Percentiles rank a stretch among this genome's conserved stretches.
Evolutionary conservation across 1,140 invertebrate genomes (phyloP).

Genomic region (Drosophila sp.): DNA sequence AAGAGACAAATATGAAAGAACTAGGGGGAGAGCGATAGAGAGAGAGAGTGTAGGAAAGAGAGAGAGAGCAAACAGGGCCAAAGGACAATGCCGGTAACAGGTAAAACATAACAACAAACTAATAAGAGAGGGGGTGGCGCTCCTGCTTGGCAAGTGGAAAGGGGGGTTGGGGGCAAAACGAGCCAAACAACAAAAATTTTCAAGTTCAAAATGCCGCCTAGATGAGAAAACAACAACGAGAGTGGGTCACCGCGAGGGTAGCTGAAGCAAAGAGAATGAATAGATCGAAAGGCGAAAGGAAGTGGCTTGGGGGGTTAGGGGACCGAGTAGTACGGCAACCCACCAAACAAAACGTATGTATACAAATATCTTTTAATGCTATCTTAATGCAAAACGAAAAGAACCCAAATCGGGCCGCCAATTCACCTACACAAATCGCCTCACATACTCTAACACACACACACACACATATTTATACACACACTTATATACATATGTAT

Average conservation of each 20-base stretch:
- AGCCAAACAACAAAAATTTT: constrained; percentile 71
- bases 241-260: constrained; percentile 11
- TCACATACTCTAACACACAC: background rate
- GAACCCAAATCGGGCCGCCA: background rate
- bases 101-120: constrained; percentile 12
- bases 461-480: background rate
- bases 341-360: constrained; percentile 30
- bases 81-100: constrained; percentile 20
- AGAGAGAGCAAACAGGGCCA: constrained; percentile 5
- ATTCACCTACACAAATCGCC: background rate
- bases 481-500: too few species aligned
- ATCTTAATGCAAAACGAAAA: constrained; percentile 47
- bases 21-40: constrained; percentile 1
- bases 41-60: constrained; percentile 28
- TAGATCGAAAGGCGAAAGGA: background rate
- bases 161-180: constrained; percentile 24
- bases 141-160: background rate
- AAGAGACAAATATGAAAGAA: constrained; percentile 24
- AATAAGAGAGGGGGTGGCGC: constrained; percentile 1
- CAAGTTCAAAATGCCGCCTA: constrained; percentile 81
- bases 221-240: constrained; percentile 30
- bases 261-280: background rate
- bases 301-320: background rate
- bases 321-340: background rate
- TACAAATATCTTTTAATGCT: constrained; percentile 37